phyloP scores from a whole-genome alignment of 2,113 vertebrate species.

The Formicarius rufipectus region DNA sequence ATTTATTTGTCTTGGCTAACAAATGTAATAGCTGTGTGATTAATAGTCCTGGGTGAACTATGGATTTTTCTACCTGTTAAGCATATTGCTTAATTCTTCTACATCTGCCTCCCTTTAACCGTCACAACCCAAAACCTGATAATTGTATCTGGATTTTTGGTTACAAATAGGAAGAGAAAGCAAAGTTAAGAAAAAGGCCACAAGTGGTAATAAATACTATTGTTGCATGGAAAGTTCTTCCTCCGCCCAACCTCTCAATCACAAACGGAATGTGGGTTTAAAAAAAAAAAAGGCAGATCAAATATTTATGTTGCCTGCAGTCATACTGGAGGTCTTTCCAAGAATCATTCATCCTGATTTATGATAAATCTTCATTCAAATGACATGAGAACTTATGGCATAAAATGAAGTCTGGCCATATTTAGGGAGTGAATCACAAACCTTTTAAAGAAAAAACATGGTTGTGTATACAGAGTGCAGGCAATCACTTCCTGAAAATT shows the following conservation, averaged over 20 bases:
- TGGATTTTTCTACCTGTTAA: not conserved
- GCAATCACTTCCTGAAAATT: not conserved
- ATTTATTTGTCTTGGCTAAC: not conserved
- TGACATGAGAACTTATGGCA: not conserved
- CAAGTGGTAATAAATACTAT: not conserved
- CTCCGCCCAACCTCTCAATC: not conserved
- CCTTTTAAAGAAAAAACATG: not conserved
- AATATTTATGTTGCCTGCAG: conserved; percentile 67
- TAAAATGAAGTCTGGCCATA: not conserved
- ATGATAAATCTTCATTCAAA: not conserved
- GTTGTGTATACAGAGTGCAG: not conserved
- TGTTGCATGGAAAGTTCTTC: not conserved
- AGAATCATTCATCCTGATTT: conserved; percentile 6
- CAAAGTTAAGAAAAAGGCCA: not conserved
- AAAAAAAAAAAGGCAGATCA: not conserved
- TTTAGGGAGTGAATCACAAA: not conserved
- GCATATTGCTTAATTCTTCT: not conserved
- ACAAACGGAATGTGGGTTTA: not conserved
- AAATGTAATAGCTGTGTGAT: not conserved
- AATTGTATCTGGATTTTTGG: not conserved
- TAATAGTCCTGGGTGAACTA: not conserved
- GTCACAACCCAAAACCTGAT: not conserved
- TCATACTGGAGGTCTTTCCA: conserved; percentile 2
- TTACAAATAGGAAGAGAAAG: not conserved
- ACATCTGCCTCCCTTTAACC: not conserved